A percentile compares a stretch with the other conserved stretches of the same genome.
Conservation (phyloP, 1,140 invertebrate species). For the Aphis gossypii region DNA sequence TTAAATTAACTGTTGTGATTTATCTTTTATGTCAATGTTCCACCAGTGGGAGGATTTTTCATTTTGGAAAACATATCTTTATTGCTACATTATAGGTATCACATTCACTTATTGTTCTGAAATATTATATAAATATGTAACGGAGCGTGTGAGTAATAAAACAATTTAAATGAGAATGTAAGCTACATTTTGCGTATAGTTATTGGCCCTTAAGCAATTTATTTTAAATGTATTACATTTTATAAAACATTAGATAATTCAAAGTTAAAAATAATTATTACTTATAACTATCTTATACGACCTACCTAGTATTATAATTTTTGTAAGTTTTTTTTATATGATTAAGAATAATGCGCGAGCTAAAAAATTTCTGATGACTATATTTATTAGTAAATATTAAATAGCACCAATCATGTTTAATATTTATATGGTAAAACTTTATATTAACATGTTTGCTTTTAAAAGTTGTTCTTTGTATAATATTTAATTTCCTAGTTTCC, state of each 20-base stretch:
- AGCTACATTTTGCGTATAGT: not conserved
- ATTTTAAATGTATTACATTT: not conserved
- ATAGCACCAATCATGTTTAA: not conserved
- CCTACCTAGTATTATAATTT: not conserved
- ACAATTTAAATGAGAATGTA: not conserved
- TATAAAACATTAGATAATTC: not conserved
- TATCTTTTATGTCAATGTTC: constrained; percentile 9
- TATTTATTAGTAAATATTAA: not conserved
- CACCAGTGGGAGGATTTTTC: not conserved
- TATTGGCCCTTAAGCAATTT: not conserved
- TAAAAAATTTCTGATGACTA: not conserved
- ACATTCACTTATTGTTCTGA: not conserved
- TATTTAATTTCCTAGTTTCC: not conserved
- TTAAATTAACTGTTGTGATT: not conserved
- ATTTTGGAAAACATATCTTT: not conserved
- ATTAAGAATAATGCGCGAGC: not conserved
- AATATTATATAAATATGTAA: not conserved
- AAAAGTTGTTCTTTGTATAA: not conserved
- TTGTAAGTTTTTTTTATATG: not conserved
- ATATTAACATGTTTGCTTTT: not conserved
- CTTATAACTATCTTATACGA: not conserved
- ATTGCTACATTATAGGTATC: not conserved
- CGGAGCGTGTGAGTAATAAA: not conserved
- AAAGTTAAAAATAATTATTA: not conserved
- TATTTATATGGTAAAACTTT: not conserved